Percentiles rank a stretch among this genome's conserved stretches.
phyloP scores from a whole-genome alignment of 2,113 vertebrate species.

The Mustela nigripes region DNA sequence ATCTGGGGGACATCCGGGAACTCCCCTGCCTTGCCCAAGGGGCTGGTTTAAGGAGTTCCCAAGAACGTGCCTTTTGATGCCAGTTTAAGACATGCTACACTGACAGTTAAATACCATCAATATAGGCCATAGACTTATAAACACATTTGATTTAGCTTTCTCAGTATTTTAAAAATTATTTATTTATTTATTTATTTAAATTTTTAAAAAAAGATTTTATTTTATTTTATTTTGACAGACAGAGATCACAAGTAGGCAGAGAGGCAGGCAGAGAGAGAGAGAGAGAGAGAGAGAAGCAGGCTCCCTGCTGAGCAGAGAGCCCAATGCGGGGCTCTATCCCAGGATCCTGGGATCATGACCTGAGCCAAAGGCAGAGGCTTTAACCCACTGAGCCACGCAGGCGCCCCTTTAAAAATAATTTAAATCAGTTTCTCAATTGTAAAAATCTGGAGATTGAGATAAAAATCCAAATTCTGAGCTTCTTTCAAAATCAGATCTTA shows the following conservation, averaged over 20 bases:
- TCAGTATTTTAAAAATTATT: conserved; percentile 57
- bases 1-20: too few relatives aligned
- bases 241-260: too few relatives aligned
- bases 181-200: background rate
- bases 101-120: conserved; percentile 36
- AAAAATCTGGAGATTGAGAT: conserved; percentile 26
- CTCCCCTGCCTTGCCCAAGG: background rate
- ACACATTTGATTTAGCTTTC: conserved; percentile 53
- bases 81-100: background rate
- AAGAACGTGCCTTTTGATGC: conserved; percentile 28
- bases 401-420: conserved; percentile 53
- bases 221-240: too few relatives aligned
- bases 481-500: conserved; percentile 67
- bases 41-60: background rate
- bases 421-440: conserved; percentile 15
- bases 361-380: too few relatives aligned
- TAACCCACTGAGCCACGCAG: too few relatives aligned
- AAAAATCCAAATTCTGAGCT: conserved; percentile 60
- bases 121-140: conserved; percentile 23
- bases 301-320: too few relatives aligned
- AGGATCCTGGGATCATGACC: too few relatives aligned
- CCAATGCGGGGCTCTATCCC: too few relatives aligned
- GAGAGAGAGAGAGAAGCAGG: too few relatives aligned
- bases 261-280: too few relatives aligned
- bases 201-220: too few relatives aligned